Base-by-base conservation (phyloP, 2,113 vertebrate genomes). In the Alethe castanea region DNA sequence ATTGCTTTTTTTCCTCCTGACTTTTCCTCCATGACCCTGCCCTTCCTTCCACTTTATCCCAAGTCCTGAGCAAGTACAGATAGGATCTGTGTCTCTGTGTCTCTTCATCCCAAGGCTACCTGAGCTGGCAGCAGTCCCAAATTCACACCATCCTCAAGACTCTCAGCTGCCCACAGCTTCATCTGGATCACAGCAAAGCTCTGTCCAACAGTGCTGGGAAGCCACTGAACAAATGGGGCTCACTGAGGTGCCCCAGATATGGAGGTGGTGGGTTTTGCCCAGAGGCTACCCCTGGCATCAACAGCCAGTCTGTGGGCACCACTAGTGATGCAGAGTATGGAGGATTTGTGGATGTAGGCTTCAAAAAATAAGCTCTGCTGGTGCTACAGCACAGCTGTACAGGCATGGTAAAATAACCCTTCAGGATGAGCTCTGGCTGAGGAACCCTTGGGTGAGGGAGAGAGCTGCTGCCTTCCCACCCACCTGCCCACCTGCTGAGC, bases 401-500 rank as follows among this genome's bases (percentile, higher is more conserved):
- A 12, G 24, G 31, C 31, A 91, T 0, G 2, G 48, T 50, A 76
- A 50, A 94, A 79, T 12, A 90, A 57, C 8, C 18, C 72, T 45
- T 26, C 1, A 11, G 59, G 66, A 83, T 42, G 28, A 77, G 54
- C 50, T 48, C 36, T 8, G 36, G 72, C 82, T 0, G 0, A 77
- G 57, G 76, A 82, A 26, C 40, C 33, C 66, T 59, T 7, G 17
- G 61, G 36, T 0, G 1, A 76, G 20, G 44, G 45, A 84, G 23
- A 64, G 72, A 33, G 48, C 38, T 1, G 44, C 33, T 1, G 6
- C 44, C 15, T 71, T 42, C 53, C 69, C 1, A 0, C 61, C 57
- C 29, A 10, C 70, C 3, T 0, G 0, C 64, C 24, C 0, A 0
- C 48, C 0, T 0, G 11, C 65, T 36, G 73, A 92, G 66, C 84